Evolutionary conservation across 2,113 vertebrate species (phyloP).

Genomic region (Deroptyus accipitrinus): DNA sequence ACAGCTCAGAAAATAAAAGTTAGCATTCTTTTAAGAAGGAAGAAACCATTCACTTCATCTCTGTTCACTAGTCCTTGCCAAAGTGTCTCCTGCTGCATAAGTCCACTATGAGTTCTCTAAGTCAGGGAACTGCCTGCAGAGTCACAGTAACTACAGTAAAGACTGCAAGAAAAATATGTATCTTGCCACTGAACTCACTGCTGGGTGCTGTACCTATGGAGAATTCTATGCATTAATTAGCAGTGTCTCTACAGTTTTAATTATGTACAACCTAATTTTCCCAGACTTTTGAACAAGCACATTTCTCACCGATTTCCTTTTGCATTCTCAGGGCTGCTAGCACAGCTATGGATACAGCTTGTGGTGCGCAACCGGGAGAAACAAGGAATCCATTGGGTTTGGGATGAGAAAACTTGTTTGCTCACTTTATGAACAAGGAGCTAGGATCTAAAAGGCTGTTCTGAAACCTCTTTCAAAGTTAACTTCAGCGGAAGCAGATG

Average conservation of each 20-base stretch:
- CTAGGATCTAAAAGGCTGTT: neutral
- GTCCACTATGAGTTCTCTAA: neutral
- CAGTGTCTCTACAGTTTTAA: constrained; percentile 1
- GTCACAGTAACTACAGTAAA: neutral
- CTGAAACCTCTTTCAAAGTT: neutral
- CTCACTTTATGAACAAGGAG: neutral
- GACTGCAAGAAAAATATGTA: neutral
- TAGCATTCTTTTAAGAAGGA: neutral
- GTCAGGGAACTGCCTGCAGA: neutral
- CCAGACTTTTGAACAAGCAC: neutral
- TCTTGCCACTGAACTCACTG: neutral
- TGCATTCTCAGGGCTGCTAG: neutral
- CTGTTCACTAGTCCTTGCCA: neutral
- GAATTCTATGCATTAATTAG: constrained; percentile 34
- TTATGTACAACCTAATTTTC: constrained; percentile 19
- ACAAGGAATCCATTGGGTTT: neutral
- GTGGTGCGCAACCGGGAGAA: neutral
- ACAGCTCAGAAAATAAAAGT: neutral
- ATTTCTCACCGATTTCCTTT: neutral
- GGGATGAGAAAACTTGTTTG: neutral
- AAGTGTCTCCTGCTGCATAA: neutral
- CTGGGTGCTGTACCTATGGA: neutral
- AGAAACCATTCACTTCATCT: neutral
- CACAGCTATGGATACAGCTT: neutral
- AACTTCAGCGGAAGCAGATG: neutral